Evolutionary conservation across 1,140 invertebrate genomes (phyloP).

Genomic region (Pogonomyrmex barbatus): DNA sequence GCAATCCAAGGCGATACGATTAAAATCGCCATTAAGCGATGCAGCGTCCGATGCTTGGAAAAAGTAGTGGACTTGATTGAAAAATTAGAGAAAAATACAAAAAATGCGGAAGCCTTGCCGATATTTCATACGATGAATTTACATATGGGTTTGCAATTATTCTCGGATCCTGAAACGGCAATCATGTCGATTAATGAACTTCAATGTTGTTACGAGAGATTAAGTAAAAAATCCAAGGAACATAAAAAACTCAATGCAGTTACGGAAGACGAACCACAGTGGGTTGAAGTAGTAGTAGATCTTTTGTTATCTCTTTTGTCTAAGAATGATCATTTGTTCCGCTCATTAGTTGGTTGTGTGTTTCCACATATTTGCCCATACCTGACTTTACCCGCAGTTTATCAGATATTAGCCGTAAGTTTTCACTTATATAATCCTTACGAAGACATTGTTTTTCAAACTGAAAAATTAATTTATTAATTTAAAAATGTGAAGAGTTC

Average conservation of each 20-base stretch:
- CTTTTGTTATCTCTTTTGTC: slow-evolving; percentile 91
- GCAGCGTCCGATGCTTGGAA: slow-evolving; percentile 87
- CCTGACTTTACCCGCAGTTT: slow-evolving; percentile 89
- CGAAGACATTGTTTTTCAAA: neutral
- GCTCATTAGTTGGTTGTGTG: slow-evolving; percentile 90
- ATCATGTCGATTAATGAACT: slow-evolving; percentile 89
- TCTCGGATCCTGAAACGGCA: slow-evolving; percentile 89
- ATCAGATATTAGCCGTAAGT: slow-evolving; percentile 90
- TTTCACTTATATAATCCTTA: slow-evolving; percentile 16
- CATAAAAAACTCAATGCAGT: slow-evolving; percentile 75
- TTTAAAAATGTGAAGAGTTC: slow-evolving; percentile 10
- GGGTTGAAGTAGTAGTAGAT: slow-evolving; percentile 93
- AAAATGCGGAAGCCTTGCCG: slow-evolving; percentile 77
- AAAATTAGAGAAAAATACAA: slow-evolving; percentile 83
- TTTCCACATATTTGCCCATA: slow-evolving; percentile 91
- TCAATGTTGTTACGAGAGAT: slow-evolving; percentile 89
- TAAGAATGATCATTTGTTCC: slow-evolving; percentile 89
- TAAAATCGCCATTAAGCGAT: slow-evolving; percentile 85
- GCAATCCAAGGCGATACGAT: slow-evolving; percentile 83
- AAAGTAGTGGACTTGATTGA: slow-evolving; percentile 86
- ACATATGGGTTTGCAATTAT: slow-evolving; percentile 91
- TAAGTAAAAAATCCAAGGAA: slow-evolving; percentile 84
- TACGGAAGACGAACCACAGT: slow-evolving; percentile 88
- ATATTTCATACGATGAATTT: slow-evolving; percentile 90
- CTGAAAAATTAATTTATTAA: slow-evolving; percentile 9